phyloP scores from a whole-genome alignment of 2,888 invertebrate species.

The Pyralis farinalis region DNA sequence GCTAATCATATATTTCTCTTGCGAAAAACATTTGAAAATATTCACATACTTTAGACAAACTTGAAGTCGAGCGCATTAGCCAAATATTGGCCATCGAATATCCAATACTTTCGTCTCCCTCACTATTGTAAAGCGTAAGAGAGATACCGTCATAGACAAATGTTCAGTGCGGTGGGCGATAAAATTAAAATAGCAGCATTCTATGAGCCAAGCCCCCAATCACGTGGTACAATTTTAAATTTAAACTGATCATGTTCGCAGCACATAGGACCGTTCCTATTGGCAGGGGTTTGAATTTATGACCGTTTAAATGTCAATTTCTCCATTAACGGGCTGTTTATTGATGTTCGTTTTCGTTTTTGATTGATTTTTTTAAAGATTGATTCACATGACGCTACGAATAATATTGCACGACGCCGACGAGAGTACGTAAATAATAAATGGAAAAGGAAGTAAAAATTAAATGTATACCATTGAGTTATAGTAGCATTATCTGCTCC shows the following conservation, averaged over 20 bases:
- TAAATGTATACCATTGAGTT: too few relatives aligned
- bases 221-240: slow-evolving; percentile 38
- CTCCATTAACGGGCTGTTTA: too few relatives aligned
- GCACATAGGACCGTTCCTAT: slow-evolving; percentile 25
- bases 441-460: too few relatives aligned
- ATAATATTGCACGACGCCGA: too few relatives aligned
- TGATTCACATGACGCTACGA: too few relatives aligned
- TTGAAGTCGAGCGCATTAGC: background rate
- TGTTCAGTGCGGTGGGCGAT: background rate
- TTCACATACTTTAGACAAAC: background rate
- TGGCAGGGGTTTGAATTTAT: slow-evolving; percentile 26
- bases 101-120: background rate
- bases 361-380: too few relatives aligned
- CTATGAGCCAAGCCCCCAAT: slow-evolving; percentile 44
- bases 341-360: too few relatives aligned
- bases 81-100: background rate
- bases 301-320: slow-evolving; percentile 5
- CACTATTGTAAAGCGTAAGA: background rate
- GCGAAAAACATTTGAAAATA: background rate
- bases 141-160: background rate
- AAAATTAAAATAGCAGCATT: slow-evolving; percentile 6
- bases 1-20: background rate
- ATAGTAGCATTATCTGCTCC: too few relatives aligned
- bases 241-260: slow-evolving; percentile 26
- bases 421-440: too few relatives aligned